Evolutionary conservation across 2,888 invertebrate genomes (phyloP), one percentile per base, ranked within the genome.

Genomic region (Plebejus anna): DNA sequence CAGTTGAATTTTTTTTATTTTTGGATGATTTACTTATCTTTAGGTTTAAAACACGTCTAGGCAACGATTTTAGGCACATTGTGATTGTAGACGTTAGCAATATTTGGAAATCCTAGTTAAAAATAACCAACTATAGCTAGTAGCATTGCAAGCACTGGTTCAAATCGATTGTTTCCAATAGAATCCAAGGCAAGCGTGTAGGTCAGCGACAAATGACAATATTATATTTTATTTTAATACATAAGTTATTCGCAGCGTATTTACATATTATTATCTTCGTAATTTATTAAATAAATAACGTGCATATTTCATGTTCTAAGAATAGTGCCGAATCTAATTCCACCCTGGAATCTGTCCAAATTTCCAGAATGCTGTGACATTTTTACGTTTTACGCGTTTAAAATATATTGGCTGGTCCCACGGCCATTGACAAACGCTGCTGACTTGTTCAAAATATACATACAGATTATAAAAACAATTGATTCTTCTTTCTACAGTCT

Each of bases 331-430:
- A 80, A 79, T 76, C 79, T 78, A 79, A 76, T 77, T 83, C 82
- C 82, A 82, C 82, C 81, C 84, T 85, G 86, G 86, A 86, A 80
- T 80, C 78, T 78, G 80, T 85, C 86, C 85, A 86, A 86, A 80
- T 84, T 84, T 84, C 81, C 83, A 82, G 82, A 80, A 81, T 79
- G 79, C 22, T 42, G 76, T 59, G 76, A 76, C 76, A 76, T 55
- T 76, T 57, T 76, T 76, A 55, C 9, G 32, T 55, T 55, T 73
- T 73, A 73, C 47, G 51, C 28, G 28, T 51, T 73, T 73, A 51
- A 55, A 73, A 73, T 51, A 32, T 73, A 51, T 51, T 32, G 32
- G 61, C 47, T 51, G 55, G 73, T 11, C 13, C 47, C 51, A 61
- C 13, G 59, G 59, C 57, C 47, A 61, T 61, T 71, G 59, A 57